phyloP scores from a whole-genome alignment of 2,797 vertebrate genomes.

The Acipenser oxyrinchus region DNA sequence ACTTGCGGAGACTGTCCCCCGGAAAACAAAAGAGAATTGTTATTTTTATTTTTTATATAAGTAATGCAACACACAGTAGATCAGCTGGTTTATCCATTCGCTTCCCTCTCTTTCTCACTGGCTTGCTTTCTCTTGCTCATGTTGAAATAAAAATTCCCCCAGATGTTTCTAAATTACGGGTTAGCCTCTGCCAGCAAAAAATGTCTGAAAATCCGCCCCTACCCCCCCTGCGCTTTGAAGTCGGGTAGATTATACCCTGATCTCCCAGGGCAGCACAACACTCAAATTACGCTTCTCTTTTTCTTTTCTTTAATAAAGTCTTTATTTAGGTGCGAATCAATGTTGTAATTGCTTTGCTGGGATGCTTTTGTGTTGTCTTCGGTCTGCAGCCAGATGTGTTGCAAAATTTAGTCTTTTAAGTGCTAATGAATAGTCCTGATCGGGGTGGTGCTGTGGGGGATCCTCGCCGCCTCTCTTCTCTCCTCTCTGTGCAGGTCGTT shows the following conservation, averaged over 20 bases:
- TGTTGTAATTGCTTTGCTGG: constrained; percentile 37
- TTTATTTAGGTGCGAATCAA: constrained; percentile 31
- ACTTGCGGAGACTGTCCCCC: too few species aligned
- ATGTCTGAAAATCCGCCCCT: constrained; percentile 28
- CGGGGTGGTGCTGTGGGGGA: too few species aligned
- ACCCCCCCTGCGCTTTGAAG: constrained; percentile 50
- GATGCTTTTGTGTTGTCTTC: constrained; percentile 28
- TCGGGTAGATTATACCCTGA: constrained; percentile 31
- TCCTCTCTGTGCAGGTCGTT: too few species aligned
- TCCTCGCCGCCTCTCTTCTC: too few species aligned
- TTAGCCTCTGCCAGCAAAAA: constrained; percentile 42
- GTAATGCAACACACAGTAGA: too few species aligned
- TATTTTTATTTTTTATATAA: too few species aligned
- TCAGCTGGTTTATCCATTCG: background rate
- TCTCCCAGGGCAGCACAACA: constrained; percentile 22
- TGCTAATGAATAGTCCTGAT: constrained; percentile 27
- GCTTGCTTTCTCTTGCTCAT: constrained; percentile 38
- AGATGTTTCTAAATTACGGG: constrained; percentile 60
- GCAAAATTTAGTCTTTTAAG: constrained; percentile 33
- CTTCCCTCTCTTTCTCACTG: constrained; percentile 47
- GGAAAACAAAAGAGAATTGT: too few species aligned
- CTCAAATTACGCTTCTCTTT: constrained; percentile 38
- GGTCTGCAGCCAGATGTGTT: constrained; percentile 35
- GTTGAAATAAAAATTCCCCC: constrained; percentile 51
- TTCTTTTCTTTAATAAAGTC: constrained; percentile 20